Evolutionary conservation across 2,888 invertebrate species (phyloP), one percentile per base, ranked within the genome.

Genomic region (Meteorus colon): DNA sequence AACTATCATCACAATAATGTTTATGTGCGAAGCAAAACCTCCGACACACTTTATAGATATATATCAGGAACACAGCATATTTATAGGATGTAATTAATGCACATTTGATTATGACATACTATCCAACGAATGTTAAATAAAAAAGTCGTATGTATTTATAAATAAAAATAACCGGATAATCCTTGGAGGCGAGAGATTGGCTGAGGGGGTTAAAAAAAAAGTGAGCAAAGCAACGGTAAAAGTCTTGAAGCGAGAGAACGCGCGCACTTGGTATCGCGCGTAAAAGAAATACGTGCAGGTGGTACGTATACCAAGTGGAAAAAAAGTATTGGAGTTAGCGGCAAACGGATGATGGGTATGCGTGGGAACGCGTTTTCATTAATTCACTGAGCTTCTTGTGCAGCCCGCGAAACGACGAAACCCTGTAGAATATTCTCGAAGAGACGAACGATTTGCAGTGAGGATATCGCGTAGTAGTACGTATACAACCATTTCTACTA

Each of bases 301-400:
- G 80, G 75, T 78, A 78, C 78, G 77, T 71, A 69, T 75, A 73
- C 70, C 48, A 60, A 29, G 19, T 63, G 65, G 45, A 51, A 79
- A 80, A 80, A 80, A 79, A 81, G 70, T 73, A 81, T 76, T 74
- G 74, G 70, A 76, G 78, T 80, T 79, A 81, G 79, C 77, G 78
- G 78, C 76, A 77, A 80, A 79, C 80, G 76, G 78, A 78, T 80
- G 69, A 77, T 78, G 79, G 69, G 78, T 81, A 82, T 85, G 86
- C 87, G 87, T 88, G 87, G 87, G 88, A 88, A 87, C 84, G 86
- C 81, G 83, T 85, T 86, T 87, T 86, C 85, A 87, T 87, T 88
- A 86, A 88, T 86, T 86, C 87, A 85, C 82, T 82, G 81, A 82
- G 82, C 82, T 87, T 87, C 84, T 87, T 87, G 83, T 80, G 80